Conservation (phyloP, 2,113 vertebrate species). For the Nicator chloris region DNA sequence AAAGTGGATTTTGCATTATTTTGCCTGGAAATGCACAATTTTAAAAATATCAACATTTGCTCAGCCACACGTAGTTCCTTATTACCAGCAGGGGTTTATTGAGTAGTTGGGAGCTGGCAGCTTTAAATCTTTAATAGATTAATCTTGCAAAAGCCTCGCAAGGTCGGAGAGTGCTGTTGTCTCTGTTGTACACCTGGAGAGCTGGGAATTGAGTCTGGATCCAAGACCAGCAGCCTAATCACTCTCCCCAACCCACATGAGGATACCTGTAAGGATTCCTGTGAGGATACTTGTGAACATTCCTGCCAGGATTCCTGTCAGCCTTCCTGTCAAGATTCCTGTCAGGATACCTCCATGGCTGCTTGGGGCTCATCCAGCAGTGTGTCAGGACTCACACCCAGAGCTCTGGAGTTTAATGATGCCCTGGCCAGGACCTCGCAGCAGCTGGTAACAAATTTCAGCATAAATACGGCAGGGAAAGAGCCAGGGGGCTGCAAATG, state of each 20-base stretch:
- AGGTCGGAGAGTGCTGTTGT: neutral
- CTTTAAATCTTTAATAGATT: slow-evolving; percentile 48
- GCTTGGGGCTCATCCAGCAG: neutral
- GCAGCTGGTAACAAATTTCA: neutral
- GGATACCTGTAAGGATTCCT: neutral
- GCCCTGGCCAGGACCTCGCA: neutral
- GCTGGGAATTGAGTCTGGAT: slow-evolving; percentile 7
- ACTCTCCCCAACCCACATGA: neutral
- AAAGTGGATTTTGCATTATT: neutral
- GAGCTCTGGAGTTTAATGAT: neutral
- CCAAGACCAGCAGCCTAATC: neutral
- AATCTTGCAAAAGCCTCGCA: neutral
- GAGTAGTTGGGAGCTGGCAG: neutral
- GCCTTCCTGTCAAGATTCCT: neutral
- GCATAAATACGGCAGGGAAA: neutral
- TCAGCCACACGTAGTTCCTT: fast-evolving
- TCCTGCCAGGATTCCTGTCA: neutral
- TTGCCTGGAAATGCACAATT: neutral
- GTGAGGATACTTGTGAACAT: neutral
- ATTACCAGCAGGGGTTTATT: neutral
- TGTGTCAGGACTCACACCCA: neutral
- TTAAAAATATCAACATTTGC: neutral
- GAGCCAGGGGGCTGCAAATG: neutral
- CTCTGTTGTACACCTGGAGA: neutral
- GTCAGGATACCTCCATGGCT: neutral